Evolutionary conservation across 2,888 invertebrate genomes (phyloP).

Genomic region (Pandemis corylana): DNA sequence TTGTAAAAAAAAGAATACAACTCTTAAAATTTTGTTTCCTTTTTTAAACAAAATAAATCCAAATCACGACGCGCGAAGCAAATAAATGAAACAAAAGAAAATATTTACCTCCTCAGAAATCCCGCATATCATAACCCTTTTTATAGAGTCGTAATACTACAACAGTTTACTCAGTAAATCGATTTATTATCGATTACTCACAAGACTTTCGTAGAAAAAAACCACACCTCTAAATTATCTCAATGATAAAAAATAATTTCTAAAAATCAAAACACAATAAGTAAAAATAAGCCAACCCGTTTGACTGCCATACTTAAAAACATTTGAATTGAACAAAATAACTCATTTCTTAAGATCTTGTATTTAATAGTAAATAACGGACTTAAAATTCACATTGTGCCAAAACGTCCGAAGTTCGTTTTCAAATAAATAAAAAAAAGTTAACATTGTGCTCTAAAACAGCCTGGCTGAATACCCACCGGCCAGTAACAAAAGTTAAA

Average conservation of each 20-base stretch:
- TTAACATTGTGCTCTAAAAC: too few species aligned
- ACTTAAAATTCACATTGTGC: too few species aligned
- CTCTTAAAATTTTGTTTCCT: conserved; percentile 34
- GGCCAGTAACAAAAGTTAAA: not conserved
- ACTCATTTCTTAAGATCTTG: not conserved
- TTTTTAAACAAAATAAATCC: conserved; percentile 2
- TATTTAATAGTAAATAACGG: not conserved
- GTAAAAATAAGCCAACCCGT: not conserved
- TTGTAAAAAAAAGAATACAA: conserved; percentile 16
- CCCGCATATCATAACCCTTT: not conserved
- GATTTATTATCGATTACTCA: too few species aligned
- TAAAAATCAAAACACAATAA: not conserved
- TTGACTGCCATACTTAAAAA: not conserved
- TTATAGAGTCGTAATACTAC: not conserved
- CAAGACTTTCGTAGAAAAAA: not conserved
- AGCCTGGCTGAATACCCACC: not conserved
- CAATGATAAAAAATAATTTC: not conserved
- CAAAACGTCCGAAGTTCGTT: too few species aligned
- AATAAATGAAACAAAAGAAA: not conserved
- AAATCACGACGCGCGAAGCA: conserved; percentile 21
- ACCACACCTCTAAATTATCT: not conserved
- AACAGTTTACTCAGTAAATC: not conserved
- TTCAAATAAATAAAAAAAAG: too few species aligned
- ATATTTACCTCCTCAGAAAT: not conserved
- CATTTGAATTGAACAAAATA: not conserved